phyloP scores from a whole-genome alignment of 1,140 invertebrate species.

The Ips typographus region DNA sequence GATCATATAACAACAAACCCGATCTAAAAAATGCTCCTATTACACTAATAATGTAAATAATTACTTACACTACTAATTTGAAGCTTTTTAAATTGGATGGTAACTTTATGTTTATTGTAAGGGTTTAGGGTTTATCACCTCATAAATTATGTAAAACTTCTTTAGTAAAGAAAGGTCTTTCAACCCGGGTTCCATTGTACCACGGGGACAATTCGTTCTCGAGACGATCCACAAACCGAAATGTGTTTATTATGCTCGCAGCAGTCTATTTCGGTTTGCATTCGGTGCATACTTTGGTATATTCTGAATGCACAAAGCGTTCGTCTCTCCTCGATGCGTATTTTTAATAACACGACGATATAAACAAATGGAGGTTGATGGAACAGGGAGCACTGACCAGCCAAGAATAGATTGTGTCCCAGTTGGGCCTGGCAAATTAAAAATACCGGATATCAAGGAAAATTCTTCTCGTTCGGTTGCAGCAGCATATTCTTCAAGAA shows the following conservation, averaged over 20 bases:
- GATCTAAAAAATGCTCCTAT: not conserved
- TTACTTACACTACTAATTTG: not conserved
- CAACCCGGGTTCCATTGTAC: not conserved
- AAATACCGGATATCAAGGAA: not conserved
- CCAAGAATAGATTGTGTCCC: not conserved
- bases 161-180: not conserved
- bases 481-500: no score
- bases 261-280: constrained; percentile 2
- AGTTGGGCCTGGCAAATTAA: not conserved
- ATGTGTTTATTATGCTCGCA: constrained; percentile 1
- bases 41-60: not conserved
- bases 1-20: not conserved
- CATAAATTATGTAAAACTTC: not conserved
- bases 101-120: not conserved
- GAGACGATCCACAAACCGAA: not conserved
- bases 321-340: not conserved
- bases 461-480: no score
- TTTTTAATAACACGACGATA: constrained; percentile 4
- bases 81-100: not conserved
- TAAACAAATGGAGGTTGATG: constrained; percentile 6
- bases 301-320: constrained; percentile 1
- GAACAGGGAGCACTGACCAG: constrained; percentile 2
- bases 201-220: not conserved
- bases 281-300: not conserved
- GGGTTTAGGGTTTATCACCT: not conserved